phyloP scores from a whole-genome alignment of 2,888 invertebrate genomes.

The Cheilosia soror region DNA sequence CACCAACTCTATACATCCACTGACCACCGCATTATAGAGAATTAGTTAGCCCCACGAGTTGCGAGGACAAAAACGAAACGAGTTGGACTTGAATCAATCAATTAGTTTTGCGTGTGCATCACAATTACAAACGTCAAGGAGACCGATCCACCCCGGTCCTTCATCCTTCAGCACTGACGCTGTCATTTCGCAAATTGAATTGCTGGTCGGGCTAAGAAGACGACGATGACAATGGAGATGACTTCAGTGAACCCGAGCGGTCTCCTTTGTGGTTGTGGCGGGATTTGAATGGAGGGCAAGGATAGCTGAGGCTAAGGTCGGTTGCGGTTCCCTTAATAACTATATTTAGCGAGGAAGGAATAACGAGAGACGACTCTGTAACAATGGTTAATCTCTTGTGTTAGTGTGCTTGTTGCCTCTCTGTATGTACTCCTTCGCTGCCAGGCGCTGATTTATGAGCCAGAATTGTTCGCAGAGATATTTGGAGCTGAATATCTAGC shows the following conservation, averaged over 20 bases:
- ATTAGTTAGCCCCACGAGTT: constrained; percentile 15
- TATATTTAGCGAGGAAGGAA: constrained; percentile 52
- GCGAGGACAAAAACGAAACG: constrained; percentile 8
- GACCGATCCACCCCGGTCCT: neutral
- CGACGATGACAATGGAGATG: constrained; percentile 7
- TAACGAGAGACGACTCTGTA: constrained; percentile 36
- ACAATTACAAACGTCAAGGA: constrained; percentile 49
- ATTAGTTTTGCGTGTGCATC: constrained; percentile 60
- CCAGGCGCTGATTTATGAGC: constrained; percentile 65
- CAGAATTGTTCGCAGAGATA: constrained; percentile 25
- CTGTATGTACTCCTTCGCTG: constrained; percentile 56
- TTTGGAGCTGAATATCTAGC: constrained; percentile 41
- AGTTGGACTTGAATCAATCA: constrained; percentile 58
- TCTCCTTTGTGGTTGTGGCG: constrained; percentile 56
- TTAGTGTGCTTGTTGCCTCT: constrained; percentile 60
- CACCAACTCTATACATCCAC: constrained; percentile 8
- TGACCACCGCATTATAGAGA: constrained; percentile 13
- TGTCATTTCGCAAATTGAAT: constrained; percentile 67
- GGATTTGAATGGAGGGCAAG: constrained; percentile 60
- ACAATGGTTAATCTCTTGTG: constrained; percentile 56
- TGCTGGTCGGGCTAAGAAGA: constrained; percentile 20
- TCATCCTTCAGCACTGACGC: constrained; percentile 6
- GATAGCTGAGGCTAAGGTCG: constrained; percentile 18
- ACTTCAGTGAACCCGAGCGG: constrained; percentile 63
- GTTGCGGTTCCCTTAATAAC: constrained; percentile 59